Conservation (phyloP, 2,113 vertebrate genomes). For the Takifugu flavidus region DNA sequence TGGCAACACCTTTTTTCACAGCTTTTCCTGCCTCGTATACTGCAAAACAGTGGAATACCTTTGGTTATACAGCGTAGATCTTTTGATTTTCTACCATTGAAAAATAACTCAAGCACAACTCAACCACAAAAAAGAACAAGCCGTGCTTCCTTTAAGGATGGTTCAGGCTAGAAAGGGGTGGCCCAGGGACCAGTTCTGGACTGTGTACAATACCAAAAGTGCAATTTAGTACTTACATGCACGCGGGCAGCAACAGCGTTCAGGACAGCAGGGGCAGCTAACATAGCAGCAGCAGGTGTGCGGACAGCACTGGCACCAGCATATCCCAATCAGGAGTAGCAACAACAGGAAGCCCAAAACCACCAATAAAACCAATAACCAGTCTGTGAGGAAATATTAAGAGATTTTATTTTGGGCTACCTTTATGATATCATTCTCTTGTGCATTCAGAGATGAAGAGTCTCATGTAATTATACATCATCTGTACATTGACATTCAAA, state of each 20-base stretch:
- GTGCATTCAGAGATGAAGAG: too few species aligned
- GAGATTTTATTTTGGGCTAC: too few species aligned
- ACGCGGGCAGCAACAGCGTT: slow-evolving; percentile 87
- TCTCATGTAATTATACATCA: too few species aligned
- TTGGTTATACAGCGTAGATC: neutral
- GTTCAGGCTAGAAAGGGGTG: too few species aligned
- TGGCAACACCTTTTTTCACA: slow-evolving; percentile 77
- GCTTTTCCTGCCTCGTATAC: slow-evolving; percentile 91
- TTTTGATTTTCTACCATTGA: neutral
- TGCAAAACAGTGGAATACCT: slow-evolving; percentile 37
- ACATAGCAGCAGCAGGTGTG: slow-evolving; percentile 91
- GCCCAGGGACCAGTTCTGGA: too few species aligned
- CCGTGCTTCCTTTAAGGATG: too few species aligned
- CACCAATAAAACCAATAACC: slow-evolving; percentile 85
- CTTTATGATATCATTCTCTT: too few species aligned
- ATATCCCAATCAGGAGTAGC: slow-evolving; percentile 83
- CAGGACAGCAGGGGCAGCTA: slow-evolving; percentile 87
- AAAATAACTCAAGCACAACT: neutral
- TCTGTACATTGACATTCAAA: too few species aligned
- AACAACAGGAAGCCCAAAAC: slow-evolving; percentile 78
- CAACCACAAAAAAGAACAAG: too few species aligned
- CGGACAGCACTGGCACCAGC: slow-evolving; percentile 93
- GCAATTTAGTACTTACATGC: slow-evolving; percentile 76
- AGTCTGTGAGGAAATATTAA: slow-evolving; percentile 71
- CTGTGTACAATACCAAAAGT: neutral